These are phyloP conservation scores for Epistrophe grossulariae DNA, from an alignment of 2,888 invertebrate genomes.

Conservation along the genomic window DNA sequence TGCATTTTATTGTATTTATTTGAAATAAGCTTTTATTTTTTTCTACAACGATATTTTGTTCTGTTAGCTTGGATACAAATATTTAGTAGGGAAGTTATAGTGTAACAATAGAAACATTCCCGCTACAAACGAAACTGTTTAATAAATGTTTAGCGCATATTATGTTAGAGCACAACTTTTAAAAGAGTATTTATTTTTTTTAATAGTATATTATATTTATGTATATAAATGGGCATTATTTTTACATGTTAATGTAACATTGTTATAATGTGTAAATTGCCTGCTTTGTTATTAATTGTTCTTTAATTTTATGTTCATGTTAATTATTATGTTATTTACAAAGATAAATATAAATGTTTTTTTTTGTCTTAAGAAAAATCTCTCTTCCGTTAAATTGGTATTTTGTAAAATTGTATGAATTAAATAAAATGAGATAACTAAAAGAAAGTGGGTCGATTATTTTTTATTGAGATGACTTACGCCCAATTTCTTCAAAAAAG, in stretches of 20 bases:
- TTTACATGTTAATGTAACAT: background rate
- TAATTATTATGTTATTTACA: conserved; percentile 22
- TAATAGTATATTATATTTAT: conserved; percentile 1
- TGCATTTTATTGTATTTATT: conserved; percentile 18
- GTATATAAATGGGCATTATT: background rate
- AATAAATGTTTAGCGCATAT: conserved; percentile 36
- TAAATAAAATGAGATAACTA: background rate
- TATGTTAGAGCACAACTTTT: conserved; percentile 59
- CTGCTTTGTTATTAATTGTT: conserved; percentile 28
- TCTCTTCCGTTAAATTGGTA: conserved; percentile 8
- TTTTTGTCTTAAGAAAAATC: background rate
- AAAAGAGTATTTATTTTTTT: conserved; percentile 40
- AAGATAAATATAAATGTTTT: background rate
- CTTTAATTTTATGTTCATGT: conserved; percentile 11
- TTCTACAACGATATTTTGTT: conserved; percentile 41
- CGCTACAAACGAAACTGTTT: conserved; percentile 51
- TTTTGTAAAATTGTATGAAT: conserved; percentile 57
- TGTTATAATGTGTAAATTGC: background rate
- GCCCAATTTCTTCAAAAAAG: too few relatives aligned
- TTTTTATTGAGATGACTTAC: background rate
- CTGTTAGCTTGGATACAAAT: conserved; percentile 19
- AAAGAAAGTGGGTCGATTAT: background rate
- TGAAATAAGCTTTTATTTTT: conserved; percentile 56
- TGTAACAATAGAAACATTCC: conserved; percentile 66
- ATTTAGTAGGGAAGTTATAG: background rate